phyloP scores from a whole-genome alignment of 2,797 vertebrate genomes.

The Characodon lateralis region DNA sequence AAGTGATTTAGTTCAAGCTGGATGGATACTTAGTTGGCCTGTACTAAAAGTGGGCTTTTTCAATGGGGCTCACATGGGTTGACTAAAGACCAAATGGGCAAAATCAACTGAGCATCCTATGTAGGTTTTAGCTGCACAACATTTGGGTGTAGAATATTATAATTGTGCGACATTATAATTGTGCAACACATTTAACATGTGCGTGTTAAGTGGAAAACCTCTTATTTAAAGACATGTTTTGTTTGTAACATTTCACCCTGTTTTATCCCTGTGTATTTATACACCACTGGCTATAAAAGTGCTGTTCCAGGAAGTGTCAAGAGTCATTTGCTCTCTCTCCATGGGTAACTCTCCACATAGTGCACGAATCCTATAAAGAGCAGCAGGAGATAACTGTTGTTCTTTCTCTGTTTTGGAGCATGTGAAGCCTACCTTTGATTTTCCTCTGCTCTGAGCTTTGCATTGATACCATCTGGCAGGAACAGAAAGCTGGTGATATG shows the following conservation, averaged over 20 bases:
- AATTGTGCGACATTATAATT: no score
- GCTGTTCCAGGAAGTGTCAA: constrained; percentile 26
- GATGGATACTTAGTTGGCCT: no score
- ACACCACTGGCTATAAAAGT: constrained; percentile 15
- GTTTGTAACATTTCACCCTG: not conserved
- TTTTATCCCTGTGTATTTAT: not conserved
- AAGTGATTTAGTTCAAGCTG: no score
- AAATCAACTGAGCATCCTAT: no score
- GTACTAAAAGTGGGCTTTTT: no score
- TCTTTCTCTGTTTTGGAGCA: constrained; percentile 62
- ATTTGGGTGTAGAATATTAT: no score
- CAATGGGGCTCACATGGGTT: no score
- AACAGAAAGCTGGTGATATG: constrained; percentile 45
- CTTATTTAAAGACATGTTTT: not conserved
- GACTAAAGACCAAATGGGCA: no score
- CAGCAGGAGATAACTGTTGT: constrained; percentile 71
- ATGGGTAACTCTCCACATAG: constrained; percentile 40
- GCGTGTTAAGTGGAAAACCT: not conserved
- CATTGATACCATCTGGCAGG: constrained; percentile 78
- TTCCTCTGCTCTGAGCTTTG: constrained; percentile 60
- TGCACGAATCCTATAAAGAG: constrained; percentile 55
- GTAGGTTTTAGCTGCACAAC: no score
- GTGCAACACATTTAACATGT: no score
- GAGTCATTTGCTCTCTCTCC: constrained; percentile 39
- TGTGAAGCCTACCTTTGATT: constrained; percentile 74